Conservation (phyloP, 1,140 invertebrate species). For the Orchestia grillus region DNA sequence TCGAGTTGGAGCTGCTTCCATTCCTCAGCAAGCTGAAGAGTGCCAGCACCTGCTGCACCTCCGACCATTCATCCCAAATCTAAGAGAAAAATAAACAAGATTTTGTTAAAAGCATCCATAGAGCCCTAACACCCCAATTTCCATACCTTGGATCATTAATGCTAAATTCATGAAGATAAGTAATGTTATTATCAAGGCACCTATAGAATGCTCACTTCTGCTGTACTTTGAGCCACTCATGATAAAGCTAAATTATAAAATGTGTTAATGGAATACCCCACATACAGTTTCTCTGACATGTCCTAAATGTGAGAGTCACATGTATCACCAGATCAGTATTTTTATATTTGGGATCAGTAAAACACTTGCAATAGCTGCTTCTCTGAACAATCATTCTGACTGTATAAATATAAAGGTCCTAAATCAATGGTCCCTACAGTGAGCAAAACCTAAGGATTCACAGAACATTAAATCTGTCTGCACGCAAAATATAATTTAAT, state of each 20-base stretch:
- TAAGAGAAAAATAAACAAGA: not conserved
- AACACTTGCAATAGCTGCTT: too few species aligned
- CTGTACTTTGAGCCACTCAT: not conserved
- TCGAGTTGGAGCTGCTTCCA: not conserved
- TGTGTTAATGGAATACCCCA: too few species aligned
- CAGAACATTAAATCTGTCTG: not conserved
- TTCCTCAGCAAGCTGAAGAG: slow-evolving; percentile 23
- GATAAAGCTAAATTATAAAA: not conserved
- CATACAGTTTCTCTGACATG: too few species aligned
- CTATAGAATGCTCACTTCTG: not conserved
- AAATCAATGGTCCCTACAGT: too few species aligned
- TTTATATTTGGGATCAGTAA: too few species aligned
- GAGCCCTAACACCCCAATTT: not conserved
- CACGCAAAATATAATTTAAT: too few species aligned
- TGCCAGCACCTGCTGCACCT: slow-evolving; percentile 30
- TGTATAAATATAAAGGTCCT: too few species aligned
- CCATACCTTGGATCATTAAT: not conserved
- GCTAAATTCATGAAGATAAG: not conserved
- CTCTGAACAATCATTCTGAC: too few species aligned
- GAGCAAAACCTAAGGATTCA: too few species aligned
- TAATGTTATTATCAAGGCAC: not conserved
- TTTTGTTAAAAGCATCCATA: not conserved
- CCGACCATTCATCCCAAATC: slow-evolving; percentile 47
- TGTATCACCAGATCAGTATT: too few species aligned
- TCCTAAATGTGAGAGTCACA: too few species aligned